Base-by-base conservation (phyloP, 2,797 vertebrate species). In the Lithobates sylvaticus region DNA sequence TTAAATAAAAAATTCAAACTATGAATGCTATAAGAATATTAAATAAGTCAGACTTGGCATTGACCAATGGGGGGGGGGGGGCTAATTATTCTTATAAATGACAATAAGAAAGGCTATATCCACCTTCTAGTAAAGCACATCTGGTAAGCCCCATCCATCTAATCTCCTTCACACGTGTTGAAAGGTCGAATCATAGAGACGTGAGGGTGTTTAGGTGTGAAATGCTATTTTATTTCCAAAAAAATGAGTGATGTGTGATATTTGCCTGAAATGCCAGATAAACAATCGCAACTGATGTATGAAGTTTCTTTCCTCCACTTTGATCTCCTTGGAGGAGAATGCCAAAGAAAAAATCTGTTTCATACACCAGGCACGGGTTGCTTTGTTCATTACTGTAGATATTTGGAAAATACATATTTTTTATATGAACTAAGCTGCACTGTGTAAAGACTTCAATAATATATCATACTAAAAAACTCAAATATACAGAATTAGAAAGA, bases 131-230 rank as follows among this genome's bases (percentile, higher is more conserved):
- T 78, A 65, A 67, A 68, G 21, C 21, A 68, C 16, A 32, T 44
- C 78, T 58, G 39, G 26, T 32, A 81, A 71, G 9, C 15, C 26
- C 54, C 26, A n/a, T 13, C 26, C n/a, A 78, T 78, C 67, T 16
- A 78, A 69, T 76, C 32, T 78, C 3, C 50, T 72, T 34, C 29
- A 78, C 58, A 84, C 68, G 34, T 73, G 76, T 54, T 72, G 76
- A 84, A 77, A 84, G 36, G 83, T 27, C 5, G 27, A 39, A 70
- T 78, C 18, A 36, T 32, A 26, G 68, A 32, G 36, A 16, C 72
- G n/a, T 50, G 16, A 54, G 71, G n/a, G 64, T 44, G 77, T 85
- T 85, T 85, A 81, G 64, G 84, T 81, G 78, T 81, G 78, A 81
- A 86, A 58, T 54, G 70, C 29, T 29, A 61, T 81, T 75, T 76